A percentile compares a stretch with the other conserved stretches of the same genome.
phyloP scores from a whole-genome alignment of 2,888 invertebrate genomes.

The Achlya flavicornis region DNA sequence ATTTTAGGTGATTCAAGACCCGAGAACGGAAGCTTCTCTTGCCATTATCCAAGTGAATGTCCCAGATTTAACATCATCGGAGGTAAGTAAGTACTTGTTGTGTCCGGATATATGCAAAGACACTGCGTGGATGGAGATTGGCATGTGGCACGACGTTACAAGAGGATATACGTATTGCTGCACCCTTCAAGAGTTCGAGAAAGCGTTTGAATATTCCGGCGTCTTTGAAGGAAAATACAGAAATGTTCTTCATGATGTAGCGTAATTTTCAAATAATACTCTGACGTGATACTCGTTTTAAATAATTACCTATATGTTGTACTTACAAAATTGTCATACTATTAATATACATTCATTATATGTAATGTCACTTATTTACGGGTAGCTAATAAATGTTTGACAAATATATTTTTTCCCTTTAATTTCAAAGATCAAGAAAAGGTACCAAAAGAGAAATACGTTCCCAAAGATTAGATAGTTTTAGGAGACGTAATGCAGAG shows the following conservation, averaged over 20 bases:
- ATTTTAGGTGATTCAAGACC: conserved; percentile 58
- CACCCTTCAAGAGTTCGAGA: conserved; percentile 45
- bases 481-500: no score
- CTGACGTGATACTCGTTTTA: background rate
- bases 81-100: conserved; percentile 33
- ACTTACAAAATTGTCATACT: background rate
- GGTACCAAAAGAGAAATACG: no score
- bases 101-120: conserved; percentile 55
- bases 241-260: background rate
- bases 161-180: conserved; percentile 63
- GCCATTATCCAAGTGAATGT: conserved; percentile 63
- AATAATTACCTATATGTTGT: no score
- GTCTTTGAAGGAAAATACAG: conserved; percentile 28
- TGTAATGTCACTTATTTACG: background rate
- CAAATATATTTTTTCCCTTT: background rate
- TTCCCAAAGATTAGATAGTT: no score
- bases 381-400: background rate
- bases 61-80: conserved; percentile 42
- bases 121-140: conserved; percentile 48
- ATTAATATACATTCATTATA: background rate
- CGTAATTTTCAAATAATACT: background rate
- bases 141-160: conserved; percentile 42
- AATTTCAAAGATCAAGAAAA: background rate
- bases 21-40: conserved; percentile 38
- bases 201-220: conserved; percentile 35